Base-by-base conservation (phyloP, 35 echinoderm and acorn worm species). In the Holothuria glaberrima region DNA sequence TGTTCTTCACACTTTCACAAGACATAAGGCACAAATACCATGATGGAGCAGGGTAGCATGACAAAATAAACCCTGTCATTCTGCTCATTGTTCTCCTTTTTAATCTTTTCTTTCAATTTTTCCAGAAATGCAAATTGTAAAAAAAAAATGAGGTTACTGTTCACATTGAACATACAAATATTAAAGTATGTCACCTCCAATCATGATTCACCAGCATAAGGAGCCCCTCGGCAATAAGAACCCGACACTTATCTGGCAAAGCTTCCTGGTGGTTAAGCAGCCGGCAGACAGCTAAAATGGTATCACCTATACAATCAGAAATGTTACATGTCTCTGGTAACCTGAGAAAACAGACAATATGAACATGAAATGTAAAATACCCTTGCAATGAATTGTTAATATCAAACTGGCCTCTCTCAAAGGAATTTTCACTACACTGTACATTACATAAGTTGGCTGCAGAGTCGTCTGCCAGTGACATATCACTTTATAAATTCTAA, bases 231-330 rank as follows among this genome's bases (percentile, higher is more conserved):
- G 80, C 61, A 22, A 84, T 13, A 31, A 84, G 26, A 24, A 84
- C 56, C 14, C 80, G 52, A 19, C 20, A 61, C 31, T 84, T 63
- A 32, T 84, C 80, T 56, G 80, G 54, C 9, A 61, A 28, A 12
- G 80, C 80, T 38, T 84, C 80, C 48, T 84, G 80, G 56, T 84
- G 80, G 58, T 63, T 61, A n/a, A 59, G 59, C 21, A 84, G 54
- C 9, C 25, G 52, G 36, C 80, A 84, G 9, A 84, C 52, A 61
- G 41, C 48, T 59, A 28, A 9, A 27, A 61, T 34, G 57, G 58
- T 84, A 57, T 84, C 28, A 35, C 33, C 46, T 84, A 54, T 14
- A 32, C 33, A 81, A 27, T 30, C 25, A 25, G 76, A 81, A n/a
- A 81, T 50, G 21, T 81, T 25, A 26, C 76, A 54, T 16, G 21